Base-by-base conservation (phyloP, 2,113 vertebrate genomes). In the Ariopsis seemanni region DNA sequence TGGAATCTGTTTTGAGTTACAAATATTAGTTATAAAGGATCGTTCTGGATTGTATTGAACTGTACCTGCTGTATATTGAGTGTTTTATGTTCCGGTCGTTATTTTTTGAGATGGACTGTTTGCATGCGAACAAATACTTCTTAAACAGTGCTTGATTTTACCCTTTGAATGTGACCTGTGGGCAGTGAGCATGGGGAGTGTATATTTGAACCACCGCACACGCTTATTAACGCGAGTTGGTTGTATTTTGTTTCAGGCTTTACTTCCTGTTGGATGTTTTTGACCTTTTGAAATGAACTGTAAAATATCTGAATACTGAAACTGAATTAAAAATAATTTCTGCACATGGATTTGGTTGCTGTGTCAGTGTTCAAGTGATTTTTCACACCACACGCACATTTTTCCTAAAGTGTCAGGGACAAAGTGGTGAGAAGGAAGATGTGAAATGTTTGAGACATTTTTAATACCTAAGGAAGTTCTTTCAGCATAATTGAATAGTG, bases 241-340 rank as follows among this genome's bases (percentile, higher is more conserved):
- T 57, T 86, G 58, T 74, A 8, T 86, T 78, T 83, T 30, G 82
- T 86, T 85, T 89, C 60, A 80, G 30, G 74, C 4, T 25, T 82
- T 85, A 80, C 78, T 55, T 79, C 8, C 78, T 77, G 3, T 20
- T 83, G 62, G 48, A 57, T 27, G 27, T 62, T 82, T 84, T 67
- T 63, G 67, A 8, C 52, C 22, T 85, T 86, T 87, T 67, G 48
- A 75, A 83, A 81, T 42, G 48, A 22, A 81, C 18, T 71, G n/a
- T 82, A 20, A 65, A 77, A 78, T 65, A 17, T 87, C 27, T 58
- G 81, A 89, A 86, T 85, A 67, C 53, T 87, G 84, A 88, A 60
- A 84, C 87, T 90, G 83, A 92, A 72, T 74, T 67, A 48, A 53
- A 53, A 89, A 89, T 88, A 89, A 90, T 89, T 91, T 90, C 90